phyloP scores from a whole-genome alignment of 2,113 vertebrate genomes.

The Platichthys flesus region DNA sequence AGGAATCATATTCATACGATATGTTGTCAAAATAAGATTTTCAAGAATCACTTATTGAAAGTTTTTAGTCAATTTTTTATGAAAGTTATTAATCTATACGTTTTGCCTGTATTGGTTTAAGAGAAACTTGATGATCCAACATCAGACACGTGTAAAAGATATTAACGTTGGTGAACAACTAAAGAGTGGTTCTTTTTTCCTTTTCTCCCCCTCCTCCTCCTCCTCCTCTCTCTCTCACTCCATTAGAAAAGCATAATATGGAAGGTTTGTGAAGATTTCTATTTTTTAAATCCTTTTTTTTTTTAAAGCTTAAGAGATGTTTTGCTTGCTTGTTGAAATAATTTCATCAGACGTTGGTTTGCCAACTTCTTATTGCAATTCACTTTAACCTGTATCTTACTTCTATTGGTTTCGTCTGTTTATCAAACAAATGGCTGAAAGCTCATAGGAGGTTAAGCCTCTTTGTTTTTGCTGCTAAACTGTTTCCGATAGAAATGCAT shows the following conservation, averaged over 20 bases:
- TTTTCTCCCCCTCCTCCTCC: slow-evolving; percentile 75
- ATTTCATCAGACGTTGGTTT: slow-evolving; percentile 82
- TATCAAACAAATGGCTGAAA: slow-evolving; percentile 31
- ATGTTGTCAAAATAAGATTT: slow-evolving; percentile 7
- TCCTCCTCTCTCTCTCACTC: slow-evolving; percentile 71
- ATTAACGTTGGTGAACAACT: slow-evolving; percentile 67
- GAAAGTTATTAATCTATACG: slow-evolving; percentile 22
- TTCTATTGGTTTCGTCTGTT: slow-evolving; percentile 50
- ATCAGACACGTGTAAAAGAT: slow-evolving; percentile 70
- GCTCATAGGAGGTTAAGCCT: slow-evolving; percentile 35
- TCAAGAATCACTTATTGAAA: not conserved
- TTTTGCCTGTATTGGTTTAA: slow-evolving; percentile 74
- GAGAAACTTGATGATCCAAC: slow-evolving; percentile 82
- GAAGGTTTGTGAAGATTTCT: slow-evolving; percentile 87
- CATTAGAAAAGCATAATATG: slow-evolving; percentile 90
- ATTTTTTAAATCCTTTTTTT: slow-evolving; percentile 57
- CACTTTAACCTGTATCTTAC: slow-evolving; percentile 53
- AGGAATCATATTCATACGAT: not conserved
- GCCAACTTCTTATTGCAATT: slow-evolving; percentile 82
- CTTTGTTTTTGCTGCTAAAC: slow-evolving; percentile 35
- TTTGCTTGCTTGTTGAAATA: slow-evolving; percentile 79
- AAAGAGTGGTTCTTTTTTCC: slow-evolving; percentile 81
- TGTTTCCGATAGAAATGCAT: slow-evolving; percentile 62
- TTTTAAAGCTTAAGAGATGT: slow-evolving; percentile 67
- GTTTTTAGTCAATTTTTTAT: slow-evolving; percentile 9